These are phyloP conservation scores for Zenarchopterus dispar DNA, from an alignment of 2,797 vertebrate species.

Conservation along the genomic window DNA sequence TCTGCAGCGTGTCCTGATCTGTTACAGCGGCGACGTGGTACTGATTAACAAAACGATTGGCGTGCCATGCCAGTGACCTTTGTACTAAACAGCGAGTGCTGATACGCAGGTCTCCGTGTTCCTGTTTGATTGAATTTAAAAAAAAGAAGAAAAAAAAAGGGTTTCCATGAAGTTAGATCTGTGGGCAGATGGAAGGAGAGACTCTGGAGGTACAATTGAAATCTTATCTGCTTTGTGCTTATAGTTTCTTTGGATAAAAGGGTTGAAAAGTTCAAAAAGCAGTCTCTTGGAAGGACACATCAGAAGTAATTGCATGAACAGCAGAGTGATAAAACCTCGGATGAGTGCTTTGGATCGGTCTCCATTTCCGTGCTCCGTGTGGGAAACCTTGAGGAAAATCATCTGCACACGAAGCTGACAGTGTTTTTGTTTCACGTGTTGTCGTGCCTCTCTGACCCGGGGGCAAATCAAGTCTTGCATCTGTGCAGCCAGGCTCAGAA, in stretches of 20 bases:
- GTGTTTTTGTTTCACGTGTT: slow-evolving; percentile 29
- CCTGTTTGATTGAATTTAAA: slow-evolving; percentile 30
- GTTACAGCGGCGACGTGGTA: slow-evolving; percentile 1
- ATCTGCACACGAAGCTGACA: slow-evolving; percentile 22
- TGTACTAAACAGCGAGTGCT: slow-evolving; percentile 43
- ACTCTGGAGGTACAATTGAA: slow-evolving; percentile 19
- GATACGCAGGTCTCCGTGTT: slow-evolving; percentile 22
- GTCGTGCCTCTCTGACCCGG: slow-evolving; percentile 6
- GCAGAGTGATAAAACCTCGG: slow-evolving; percentile 7
- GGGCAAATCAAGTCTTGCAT: slow-evolving; percentile 32
- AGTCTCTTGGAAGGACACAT: slow-evolving; percentile 24
- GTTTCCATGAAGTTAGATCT: slow-evolving; percentile 5
- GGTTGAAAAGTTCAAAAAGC: slow-evolving; percentile 40
- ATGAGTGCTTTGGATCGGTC: slow-evolving; percentile 34
- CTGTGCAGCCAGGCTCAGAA: slow-evolving; percentile 27
- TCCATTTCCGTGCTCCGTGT: slow-evolving; percentile 21
- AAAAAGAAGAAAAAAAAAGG: slow-evolving; percentile 45
- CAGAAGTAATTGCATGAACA: slow-evolving; percentile 15
- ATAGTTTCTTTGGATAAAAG: slow-evolving; percentile 28
- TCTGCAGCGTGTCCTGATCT: not conserved
- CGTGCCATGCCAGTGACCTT: slow-evolving; percentile 49
- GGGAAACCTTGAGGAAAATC: slow-evolving; percentile 34
- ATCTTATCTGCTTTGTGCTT: slow-evolving; percentile 27
- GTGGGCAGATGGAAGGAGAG: slow-evolving; percentile 26
- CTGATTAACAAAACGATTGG: slow-evolving; percentile 45